Conservation (phyloP, 1,140 invertebrate genomes). For the Drosophila eugracilis region DNA sequence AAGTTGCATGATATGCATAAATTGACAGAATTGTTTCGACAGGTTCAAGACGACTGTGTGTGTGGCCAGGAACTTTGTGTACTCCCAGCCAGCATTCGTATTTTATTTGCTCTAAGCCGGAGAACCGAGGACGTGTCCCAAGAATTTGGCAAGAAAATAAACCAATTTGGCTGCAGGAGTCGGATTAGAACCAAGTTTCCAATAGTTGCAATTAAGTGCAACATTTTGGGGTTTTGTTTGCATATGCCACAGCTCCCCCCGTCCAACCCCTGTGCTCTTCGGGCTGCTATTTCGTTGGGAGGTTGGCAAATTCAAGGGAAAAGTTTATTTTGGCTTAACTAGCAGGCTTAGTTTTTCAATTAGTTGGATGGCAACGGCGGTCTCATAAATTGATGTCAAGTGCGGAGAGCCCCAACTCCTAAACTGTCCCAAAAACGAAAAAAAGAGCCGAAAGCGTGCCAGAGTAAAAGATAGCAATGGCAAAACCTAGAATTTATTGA, state of each 20-base stretch:
- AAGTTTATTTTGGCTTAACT: slow-evolving; percentile 33
- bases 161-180: slow-evolving; percentile 50
- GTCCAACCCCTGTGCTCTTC: neutral
- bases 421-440: too few relatives aligned
- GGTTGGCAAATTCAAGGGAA: slow-evolving; percentile 2
- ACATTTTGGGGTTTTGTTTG: slow-evolving; percentile 74
- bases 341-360: slow-evolving; percentile 71
- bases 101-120: neutral
- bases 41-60: slow-evolving; percentile 6
- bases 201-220: slow-evolving; percentile 77
- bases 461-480: neutral
- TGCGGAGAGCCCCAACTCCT: neutral
- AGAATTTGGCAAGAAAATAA: slow-evolving; percentile 69
- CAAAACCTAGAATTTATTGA: slow-evolving; percentile 5
- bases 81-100: neutral
- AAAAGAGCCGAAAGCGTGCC: neutral
- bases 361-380: slow-evolving; percentile 58
- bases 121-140: slow-evolving; percentile 26
- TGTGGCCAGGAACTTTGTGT: slow-evolving; percentile 3
- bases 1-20: slow-evolving; percentile 31
- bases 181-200: slow-evolving; percentile 50
- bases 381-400: slow-evolving; percentile 52
- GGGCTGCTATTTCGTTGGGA: too few relatives aligned
- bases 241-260: slow-evolving; percentile 25
- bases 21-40: slow-evolving; percentile 39